These are phyloP conservation scores for Panurus biarmicus DNA, from an alignment of 2,113 vertebrate species.

Conservation along the genomic window DNA sequence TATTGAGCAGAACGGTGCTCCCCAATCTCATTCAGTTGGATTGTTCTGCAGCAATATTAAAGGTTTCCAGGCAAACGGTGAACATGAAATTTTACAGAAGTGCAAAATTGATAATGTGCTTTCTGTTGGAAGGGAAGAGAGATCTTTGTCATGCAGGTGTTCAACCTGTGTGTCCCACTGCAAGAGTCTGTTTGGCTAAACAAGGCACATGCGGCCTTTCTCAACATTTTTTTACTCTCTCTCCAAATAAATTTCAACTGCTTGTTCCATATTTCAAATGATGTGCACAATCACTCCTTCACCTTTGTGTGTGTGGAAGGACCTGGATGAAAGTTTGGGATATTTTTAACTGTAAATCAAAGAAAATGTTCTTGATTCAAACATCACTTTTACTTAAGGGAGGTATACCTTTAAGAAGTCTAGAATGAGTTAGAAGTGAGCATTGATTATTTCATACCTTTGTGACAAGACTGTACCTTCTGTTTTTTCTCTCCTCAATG, in stretches of 20 bases:
- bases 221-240: neutral
- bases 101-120: neutral
- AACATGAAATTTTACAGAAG: neutral
- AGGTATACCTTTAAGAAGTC: neutral
- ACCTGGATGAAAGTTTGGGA: neutral
- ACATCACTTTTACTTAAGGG: neutral
- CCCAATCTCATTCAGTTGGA: neutral
- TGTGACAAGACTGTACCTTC: neutral
- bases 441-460: neutral
- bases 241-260: neutral
- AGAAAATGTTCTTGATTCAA: neutral
- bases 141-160: neutral
- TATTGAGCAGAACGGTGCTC: neutral
- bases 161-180: neutral
- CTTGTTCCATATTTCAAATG: neutral
- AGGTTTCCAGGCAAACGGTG: neutral
- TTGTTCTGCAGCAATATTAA: neutral
- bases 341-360: conserved; percentile 5
- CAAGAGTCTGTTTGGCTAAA: neutral
- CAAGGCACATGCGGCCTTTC: neutral
- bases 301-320: neutral
- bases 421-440: neutral
- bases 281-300: neutral
- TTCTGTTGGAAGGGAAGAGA: neutral
- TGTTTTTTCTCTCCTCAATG: neutral